These are phyloP conservation scores for Eudasyphora cyanicolor DNA, from an alignment of 2,888 invertebrate species.

Conservation along the genomic window DNA sequence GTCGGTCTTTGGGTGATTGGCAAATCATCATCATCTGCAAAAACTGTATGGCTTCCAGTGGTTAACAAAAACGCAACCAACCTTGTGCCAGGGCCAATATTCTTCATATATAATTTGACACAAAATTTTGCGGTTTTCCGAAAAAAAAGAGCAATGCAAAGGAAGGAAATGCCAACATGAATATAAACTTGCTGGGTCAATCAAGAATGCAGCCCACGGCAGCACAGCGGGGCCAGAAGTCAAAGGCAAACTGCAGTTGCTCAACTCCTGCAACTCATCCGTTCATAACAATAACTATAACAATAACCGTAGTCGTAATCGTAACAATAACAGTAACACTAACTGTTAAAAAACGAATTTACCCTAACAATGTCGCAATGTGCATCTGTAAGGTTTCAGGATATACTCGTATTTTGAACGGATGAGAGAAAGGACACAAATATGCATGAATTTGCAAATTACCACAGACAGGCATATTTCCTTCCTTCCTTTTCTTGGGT, in stretches of 20 bases:
- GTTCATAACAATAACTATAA: constrained; percentile 4
- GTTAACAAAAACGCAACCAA: background rate
- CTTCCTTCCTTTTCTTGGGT: constrained; percentile 41
- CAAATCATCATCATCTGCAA: background rate
- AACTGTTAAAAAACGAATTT: background rate
- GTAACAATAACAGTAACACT: background rate
- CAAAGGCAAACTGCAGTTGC: background rate
- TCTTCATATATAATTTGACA: constrained; percentile 4
- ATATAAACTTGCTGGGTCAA: background rate
- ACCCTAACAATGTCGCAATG: background rate
- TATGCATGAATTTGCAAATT: background rate
- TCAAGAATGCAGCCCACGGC: background rate
- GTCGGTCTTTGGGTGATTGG: background rate
- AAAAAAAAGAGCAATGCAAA: background rate
- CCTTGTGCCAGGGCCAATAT: background rate
- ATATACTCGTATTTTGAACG: constrained; percentile 28
- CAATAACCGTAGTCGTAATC: background rate
- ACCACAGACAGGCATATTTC: constrained; percentile 34
- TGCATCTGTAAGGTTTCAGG: constrained; percentile 61
- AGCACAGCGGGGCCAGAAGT: background rate
- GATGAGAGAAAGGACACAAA: background rate
- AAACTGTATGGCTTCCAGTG: constrained; percentile 17
- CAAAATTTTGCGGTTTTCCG: constrained; percentile 22
- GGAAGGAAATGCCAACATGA: constrained; percentile 4
- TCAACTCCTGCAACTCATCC: background rate